Evolutionary conservation across 2,888 invertebrate genomes (phyloP).

Genomic region (Gasteruption jaculator): DNA sequence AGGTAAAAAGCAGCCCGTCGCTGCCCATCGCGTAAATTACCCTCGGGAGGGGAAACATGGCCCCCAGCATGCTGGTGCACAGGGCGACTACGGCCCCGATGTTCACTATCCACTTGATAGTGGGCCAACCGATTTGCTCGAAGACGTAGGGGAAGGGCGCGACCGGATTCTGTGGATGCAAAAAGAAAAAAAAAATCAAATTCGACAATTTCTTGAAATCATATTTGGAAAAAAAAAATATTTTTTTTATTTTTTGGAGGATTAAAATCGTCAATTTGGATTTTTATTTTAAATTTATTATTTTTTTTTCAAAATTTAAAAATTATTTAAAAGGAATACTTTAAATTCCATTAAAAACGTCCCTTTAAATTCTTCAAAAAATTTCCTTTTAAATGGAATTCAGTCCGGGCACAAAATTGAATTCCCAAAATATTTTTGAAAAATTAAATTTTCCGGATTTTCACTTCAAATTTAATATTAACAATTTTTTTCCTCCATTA

Average conservation of each 20-base stretch:
- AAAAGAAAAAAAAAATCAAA: conserved; percentile 21
- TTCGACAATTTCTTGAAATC: background rate
- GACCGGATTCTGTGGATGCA: conserved; percentile 63
- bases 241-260: too few relatives aligned
- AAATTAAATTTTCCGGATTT: too few relatives aligned
- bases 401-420: background rate
- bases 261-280: too few relatives aligned
- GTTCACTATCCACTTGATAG: conserved; percentile 85
- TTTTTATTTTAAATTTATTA: too few relatives aligned
- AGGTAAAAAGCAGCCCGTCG: conserved; percentile 80
- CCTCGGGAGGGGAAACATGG: conserved; percentile 84
- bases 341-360: too few relatives aligned
- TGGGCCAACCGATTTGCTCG: conserved; percentile 68
- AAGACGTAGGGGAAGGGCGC: conserved; percentile 89
- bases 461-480: background rate
- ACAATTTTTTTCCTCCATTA: too few relatives aligned
- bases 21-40: conserved; percentile 87
- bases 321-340: too few relatives aligned
- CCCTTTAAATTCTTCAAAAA: too few relatives aligned
- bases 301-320: too few relatives aligned
- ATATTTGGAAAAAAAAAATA: too few relatives aligned
- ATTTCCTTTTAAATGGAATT: background rate
- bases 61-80: conserved; percentile 80
- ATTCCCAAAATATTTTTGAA: too few relatives aligned
- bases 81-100: conserved; percentile 89